Evolutionary conservation across 2,888 invertebrate genomes (phyloP).

Genomic region (Tenthredo notha): DNA sequence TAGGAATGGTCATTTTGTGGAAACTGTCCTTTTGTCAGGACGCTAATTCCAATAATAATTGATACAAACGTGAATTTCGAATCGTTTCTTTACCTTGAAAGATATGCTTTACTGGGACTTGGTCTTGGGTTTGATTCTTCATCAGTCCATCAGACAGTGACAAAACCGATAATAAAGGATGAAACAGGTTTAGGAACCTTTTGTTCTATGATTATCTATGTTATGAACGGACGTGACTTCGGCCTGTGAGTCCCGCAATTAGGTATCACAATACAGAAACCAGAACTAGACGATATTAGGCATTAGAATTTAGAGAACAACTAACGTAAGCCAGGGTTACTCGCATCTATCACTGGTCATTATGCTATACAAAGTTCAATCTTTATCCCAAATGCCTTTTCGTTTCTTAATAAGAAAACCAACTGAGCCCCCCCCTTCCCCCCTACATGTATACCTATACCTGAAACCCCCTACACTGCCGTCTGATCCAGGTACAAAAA

Average conservation of each 20-base stretch:
- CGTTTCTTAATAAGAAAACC: not conserved
- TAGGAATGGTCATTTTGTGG: not conserved
- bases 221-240: not conserved
- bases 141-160: not conserved
- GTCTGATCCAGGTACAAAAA: not conserved
- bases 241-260: not conserved
- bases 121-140: not conserved
- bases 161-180: not conserved
- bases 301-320: not conserved
- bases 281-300: not conserved
- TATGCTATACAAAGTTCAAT: not conserved
- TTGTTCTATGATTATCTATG: slow-evolving; percentile 36
- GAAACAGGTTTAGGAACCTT: not conserved
- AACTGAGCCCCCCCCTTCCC: not conserved
- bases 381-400: not conserved
- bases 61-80: too few relatives aligned
- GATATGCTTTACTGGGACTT: too few relatives aligned
- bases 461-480: not conserved
- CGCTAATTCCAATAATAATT: too few relatives aligned
- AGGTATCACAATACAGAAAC: not conserved
- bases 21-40: not conserved
- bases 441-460: not conserved
- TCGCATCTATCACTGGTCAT: not conserved
- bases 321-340: not conserved
- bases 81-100: too few relatives aligned